Conservation (phyloP, 2,888 invertebrate genomes). For the Lissocephala sabroskyi region DNA sequence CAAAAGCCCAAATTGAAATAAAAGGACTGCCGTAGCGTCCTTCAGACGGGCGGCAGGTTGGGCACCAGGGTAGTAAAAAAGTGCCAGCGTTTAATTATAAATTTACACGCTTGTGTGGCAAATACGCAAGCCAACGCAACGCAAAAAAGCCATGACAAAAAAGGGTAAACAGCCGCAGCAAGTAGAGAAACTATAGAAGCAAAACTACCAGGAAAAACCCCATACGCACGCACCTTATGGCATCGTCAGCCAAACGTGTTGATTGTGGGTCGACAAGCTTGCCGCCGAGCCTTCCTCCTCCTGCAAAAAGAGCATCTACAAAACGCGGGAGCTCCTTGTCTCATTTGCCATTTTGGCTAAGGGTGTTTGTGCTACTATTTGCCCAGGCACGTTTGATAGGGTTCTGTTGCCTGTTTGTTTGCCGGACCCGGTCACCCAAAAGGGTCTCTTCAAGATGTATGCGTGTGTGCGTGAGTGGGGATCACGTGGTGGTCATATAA, state of each 20-base stretch:
- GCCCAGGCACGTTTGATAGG: constrained; percentile 46
- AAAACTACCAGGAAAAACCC: background rate
- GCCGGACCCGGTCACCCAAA: too few species aligned
- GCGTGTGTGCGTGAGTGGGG: too few species aligned
- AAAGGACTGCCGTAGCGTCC: constrained; percentile 15
- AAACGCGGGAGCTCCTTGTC: too few species aligned
- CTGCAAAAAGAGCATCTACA: too few species aligned
- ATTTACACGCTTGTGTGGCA: constrained; percentile 46
- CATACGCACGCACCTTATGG: background rate
- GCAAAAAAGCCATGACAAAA: constrained; percentile 37
- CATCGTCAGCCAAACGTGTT: background rate
- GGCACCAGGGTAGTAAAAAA: constrained; percentile 19
- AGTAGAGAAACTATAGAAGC: background rate
- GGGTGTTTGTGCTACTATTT: constrained; percentile 5
- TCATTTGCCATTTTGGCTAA: too few species aligned
- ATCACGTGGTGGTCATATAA: too few species aligned
- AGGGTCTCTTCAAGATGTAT: too few species aligned
- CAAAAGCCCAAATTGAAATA: constrained; percentile 19
- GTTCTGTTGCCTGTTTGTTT: too few species aligned
- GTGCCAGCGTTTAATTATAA: constrained; percentile 59
- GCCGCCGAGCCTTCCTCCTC: too few species aligned
- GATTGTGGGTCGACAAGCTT: constrained; percentile 1
- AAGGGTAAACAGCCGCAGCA: constrained; percentile 28
- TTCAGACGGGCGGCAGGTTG: background rate
- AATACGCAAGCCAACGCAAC: constrained; percentile 35